Evolutionary conservation across 2,888 invertebrate genomes (phyloP).

Genomic region (Phania funesta): DNA sequence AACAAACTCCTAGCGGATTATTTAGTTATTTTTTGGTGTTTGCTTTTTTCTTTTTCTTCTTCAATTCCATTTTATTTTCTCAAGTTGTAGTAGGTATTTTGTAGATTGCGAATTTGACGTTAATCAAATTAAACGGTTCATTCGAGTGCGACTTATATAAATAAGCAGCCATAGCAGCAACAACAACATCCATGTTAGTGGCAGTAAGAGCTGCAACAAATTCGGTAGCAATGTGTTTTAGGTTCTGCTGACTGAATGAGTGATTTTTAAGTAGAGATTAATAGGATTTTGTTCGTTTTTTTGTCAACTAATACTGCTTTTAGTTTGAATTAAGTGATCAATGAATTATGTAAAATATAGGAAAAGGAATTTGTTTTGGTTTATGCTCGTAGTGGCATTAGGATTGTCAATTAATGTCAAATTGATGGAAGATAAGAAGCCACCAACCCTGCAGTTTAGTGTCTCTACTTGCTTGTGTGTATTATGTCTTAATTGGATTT

Average conservation of each 20-base stretch:
- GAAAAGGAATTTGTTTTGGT: slow-evolving; percentile 49
- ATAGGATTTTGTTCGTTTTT: slow-evolving; percentile 38
- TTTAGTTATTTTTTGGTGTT: slow-evolving; percentile 13
- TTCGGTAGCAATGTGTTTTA: slow-evolving; percentile 50
- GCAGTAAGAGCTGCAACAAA: slow-evolving; percentile 23
- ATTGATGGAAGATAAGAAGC: slow-evolving; percentile 41
- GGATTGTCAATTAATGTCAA: slow-evolving; percentile 60
- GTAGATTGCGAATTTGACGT: slow-evolving; percentile 57
- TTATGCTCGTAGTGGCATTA: slow-evolving; percentile 46
- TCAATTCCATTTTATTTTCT: slow-evolving; percentile 42
- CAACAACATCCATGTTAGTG: not conserved
- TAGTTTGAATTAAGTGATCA: slow-evolving; percentile 60
- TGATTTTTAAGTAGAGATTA: slow-evolving; percentile 65
- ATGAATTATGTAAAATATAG: slow-evolving; percentile 47
- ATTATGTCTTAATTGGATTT: slow-evolving; percentile 35
- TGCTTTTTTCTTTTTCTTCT: slow-evolving; percentile 1
- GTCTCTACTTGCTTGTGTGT: not conserved
- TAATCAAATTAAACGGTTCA: slow-evolving; percentile 66
- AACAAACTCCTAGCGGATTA: slow-evolving; percentile 20
- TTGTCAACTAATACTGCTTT: slow-evolving; percentile 12
- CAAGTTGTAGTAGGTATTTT: slow-evolving; percentile 38
- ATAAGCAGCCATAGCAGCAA: slow-evolving; percentile 24
- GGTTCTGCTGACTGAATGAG: slow-evolving; percentile 35
- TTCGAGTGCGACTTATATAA: slow-evolving; percentile 50
- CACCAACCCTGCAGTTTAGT: slow-evolving; percentile 30